A percentile compares a stretch with the other conserved stretches of the same genome.
Conservation (phyloP, 2,797 vertebrate genomes). For the Pagetopsis macropterus region DNA sequence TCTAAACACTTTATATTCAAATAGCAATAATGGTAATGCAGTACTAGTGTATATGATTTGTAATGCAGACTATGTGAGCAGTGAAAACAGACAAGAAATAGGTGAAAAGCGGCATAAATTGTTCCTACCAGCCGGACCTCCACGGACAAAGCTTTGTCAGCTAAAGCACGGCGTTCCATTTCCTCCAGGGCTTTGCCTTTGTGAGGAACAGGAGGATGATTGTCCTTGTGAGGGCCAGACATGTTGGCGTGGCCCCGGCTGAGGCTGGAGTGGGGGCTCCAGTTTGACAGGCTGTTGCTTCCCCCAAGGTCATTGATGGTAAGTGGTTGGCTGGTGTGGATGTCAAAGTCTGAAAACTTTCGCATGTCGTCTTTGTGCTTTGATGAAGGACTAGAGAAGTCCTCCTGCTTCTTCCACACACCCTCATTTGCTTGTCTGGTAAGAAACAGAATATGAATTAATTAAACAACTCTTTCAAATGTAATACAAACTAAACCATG, state of each 20-base stretch:
- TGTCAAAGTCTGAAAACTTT: conserved; percentile 89
- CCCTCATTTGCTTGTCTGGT: conserved; percentile 93
- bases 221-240: conserved; percentile 78
- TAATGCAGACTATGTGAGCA: neutral
- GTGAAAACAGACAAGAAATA: neutral
- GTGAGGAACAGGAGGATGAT: conserved; percentile 83
- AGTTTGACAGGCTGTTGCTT: conserved; percentile 81
- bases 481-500: conserved; percentile 10
- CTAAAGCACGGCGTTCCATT: conserved; percentile 85
- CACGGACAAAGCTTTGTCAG: conserved; percentile 91
- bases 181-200: conserved; percentile 90
- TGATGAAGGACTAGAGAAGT: conserved; percentile 86
- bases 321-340: conserved; percentile 88
- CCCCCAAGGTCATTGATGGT: conserved; percentile 87
- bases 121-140: conserved; percentile 89
- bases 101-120: neutral
- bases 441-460: conserved; percentile 14
- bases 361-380: conserved; percentile 89
- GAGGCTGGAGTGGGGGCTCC: conserved; percentile 83
- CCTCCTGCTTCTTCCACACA: conserved; percentile 88
- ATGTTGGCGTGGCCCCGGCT: conserved; percentile 75
- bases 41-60: neutral
- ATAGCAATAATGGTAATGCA: neutral
- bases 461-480: conserved; percentile 22
- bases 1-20: conserved; percentile 16